Evolutionary conservation across 1,140 invertebrate species (phyloP), one percentile per base, ranked within the genome.

Genomic region (Drosophila nannoptera): DNA sequence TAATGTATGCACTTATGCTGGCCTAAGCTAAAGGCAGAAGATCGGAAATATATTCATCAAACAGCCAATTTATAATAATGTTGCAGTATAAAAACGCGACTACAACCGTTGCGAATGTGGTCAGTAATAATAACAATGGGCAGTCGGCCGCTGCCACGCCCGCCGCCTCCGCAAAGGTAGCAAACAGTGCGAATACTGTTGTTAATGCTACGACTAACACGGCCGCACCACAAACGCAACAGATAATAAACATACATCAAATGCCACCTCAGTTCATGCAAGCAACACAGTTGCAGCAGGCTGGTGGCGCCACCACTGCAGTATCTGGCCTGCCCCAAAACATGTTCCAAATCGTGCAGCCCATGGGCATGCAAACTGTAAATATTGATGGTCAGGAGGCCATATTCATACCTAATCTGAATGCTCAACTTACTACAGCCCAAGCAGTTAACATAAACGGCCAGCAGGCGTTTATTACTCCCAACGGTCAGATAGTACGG

Each of bases 341-440:
- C 36, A 89, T 90, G 87, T 89, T 89, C 35, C 82, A 87, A 59
- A 87, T 90, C 31, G 88, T 90, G n/a, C 88, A 89, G 45, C 89
- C 89, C 38, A 83, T 83, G 80, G 80, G 87, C 6, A 94, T 97
- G 92, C 96, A 97, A 89, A 95, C 96, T 0, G 94, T 98, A 7
- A 97, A 95, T 16, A 95, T 98, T 5, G 96, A 97, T 89, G 96
- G 96, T 0, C 96, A 97, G 86, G 97, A 98, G 87, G 96, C 96
- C 0, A 92, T 98, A 22, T 96, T 97, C 88, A 96, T 97, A 82
- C 96, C 95, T 46, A 90, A 90, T 67, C 69, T 89, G 5, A 88
- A 82, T 46, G 53, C 88, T 0, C 88, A 89, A 12, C 40, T 82
- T n/a, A 73, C 78, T 11, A 75, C 87, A 1, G 78, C 87, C 0